phyloP scores from a whole-genome alignment of 35 echinoderm and acorn worm genomes.

The Apostichopus japonicus region DNA sequence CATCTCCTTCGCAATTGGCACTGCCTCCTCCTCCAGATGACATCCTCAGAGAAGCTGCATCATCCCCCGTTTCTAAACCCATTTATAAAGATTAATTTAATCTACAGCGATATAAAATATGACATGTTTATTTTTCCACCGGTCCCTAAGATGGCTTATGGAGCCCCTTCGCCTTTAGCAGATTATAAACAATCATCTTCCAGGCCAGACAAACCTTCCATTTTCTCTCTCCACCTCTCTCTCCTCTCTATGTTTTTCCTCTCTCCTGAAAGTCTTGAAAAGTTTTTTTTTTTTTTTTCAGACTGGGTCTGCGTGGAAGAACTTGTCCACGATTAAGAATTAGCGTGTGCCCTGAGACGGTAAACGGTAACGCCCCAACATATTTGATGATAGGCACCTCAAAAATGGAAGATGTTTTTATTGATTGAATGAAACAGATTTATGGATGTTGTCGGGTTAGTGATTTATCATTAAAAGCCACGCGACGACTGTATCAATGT shows the following conservation, averaged over 20 bases:
- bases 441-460: not conserved
- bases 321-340: not conserved
- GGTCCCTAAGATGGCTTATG: not conserved
- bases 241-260: not conserved
- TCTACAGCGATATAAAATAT: conserved; percentile 47
- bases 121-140: conserved; percentile 46
- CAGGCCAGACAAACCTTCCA: not conserved
- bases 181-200: conserved; percentile 40
- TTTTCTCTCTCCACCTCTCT: too few species aligned
- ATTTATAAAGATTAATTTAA: conserved; percentile 42
- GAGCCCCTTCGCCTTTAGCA: conserved; percentile 16
- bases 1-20: not conserved
- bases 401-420: conserved; percentile 41
- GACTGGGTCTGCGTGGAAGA: not conserved
- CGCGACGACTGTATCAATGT: not conserved
- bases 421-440: conserved; percentile 27
- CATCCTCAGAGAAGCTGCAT: not conserved
- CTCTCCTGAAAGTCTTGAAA: too few species aligned
- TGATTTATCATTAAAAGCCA: not conserved
- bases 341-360: not conserved
- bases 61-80: conserved; percentile 1
- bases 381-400: conserved; percentile 27
- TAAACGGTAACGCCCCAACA: not conserved
- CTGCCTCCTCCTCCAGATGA: not conserved
- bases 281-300: not conserved